Conservation (phyloP, 2,797 vertebrate species). For the Syngnathus acus region DNA sequence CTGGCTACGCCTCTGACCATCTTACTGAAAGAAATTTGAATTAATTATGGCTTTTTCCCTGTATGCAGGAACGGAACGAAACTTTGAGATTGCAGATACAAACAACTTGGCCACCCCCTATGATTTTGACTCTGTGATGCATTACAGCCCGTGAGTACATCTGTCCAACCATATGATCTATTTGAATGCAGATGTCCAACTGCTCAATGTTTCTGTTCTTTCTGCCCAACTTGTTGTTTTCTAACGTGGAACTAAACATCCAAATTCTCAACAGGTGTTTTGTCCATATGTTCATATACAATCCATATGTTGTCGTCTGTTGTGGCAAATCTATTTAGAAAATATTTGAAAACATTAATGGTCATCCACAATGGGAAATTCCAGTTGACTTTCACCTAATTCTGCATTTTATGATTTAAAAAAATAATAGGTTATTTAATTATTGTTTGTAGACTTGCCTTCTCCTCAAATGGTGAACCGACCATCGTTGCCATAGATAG, state of each 20-base stretch:
- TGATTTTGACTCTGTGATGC: constrained; percentile 51
- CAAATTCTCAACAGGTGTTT: no score
- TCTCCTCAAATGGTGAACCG: constrained; percentile 22
- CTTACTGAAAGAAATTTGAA: neutral
- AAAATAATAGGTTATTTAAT: no score
- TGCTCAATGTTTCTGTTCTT: neutral
- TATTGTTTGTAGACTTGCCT: constrained; percentile 19
- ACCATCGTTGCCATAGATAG: constrained; percentile 22
- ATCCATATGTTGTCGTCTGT: no score
- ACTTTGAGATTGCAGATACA: constrained; percentile 18
- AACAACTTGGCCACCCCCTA: constrained; percentile 50
- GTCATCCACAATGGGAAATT: no score
- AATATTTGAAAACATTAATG: no score
- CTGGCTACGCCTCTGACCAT: no score
- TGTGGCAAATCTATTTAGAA: no score
- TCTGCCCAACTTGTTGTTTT: neutral
- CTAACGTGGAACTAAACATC: neutral
- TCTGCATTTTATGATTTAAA: no score
- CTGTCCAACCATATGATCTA: neutral
- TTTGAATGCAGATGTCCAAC: neutral
- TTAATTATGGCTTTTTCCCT: neutral
- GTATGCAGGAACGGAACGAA: neutral
- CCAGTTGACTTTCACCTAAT: no score
- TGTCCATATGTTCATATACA: no score
- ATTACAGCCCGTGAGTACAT: constrained; percentile 40